phyloP scores from a whole-genome alignment of 2,797 vertebrate genomes.

The Hippocampus kuda region DNA sequence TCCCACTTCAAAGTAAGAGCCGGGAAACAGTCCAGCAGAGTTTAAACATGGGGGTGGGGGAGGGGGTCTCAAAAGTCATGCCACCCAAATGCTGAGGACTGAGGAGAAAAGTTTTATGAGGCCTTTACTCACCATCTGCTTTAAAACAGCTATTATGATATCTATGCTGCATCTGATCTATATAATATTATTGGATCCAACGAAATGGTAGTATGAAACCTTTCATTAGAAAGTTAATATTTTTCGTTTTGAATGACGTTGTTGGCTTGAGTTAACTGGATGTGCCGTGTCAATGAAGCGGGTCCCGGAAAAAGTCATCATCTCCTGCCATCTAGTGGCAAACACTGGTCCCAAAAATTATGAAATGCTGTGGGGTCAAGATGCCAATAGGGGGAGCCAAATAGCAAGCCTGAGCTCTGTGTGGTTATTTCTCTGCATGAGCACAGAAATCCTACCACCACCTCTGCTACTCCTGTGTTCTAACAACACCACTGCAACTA shows the following conservation, averaged over 20 bases:
- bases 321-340: conserved; percentile 46
- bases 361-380: not conserved
- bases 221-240: no score
- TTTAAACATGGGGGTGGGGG: conserved; percentile 25
- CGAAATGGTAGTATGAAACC: no score
- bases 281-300: not conserved
- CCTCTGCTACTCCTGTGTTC: not conserved
- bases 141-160: not conserved
- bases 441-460: not conserved
- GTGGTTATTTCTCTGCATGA: not conserved
- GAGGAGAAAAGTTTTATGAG: not conserved
- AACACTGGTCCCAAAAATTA: conserved; percentile 10
- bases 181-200: no score
- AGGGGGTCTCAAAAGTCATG: conserved; percentile 24
- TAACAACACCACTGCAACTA: not conserved
- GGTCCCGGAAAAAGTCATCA: conserved; percentile 5
- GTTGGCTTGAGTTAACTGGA: not conserved
- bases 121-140: not conserved
- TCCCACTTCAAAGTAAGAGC: conserved; percentile 52
- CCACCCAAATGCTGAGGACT: conserved; percentile 26
- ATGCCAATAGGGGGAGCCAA: conserved; percentile 51
- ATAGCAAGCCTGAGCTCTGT: not conserved
- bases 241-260: not conserved
- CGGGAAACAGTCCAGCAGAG: conserved; percentile 17
- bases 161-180: not conserved